These are phyloP conservation scores for Poecilia latipinna DNA, from an alignment of 2,113 vertebrate species.

Conservation along the genomic window DNA sequence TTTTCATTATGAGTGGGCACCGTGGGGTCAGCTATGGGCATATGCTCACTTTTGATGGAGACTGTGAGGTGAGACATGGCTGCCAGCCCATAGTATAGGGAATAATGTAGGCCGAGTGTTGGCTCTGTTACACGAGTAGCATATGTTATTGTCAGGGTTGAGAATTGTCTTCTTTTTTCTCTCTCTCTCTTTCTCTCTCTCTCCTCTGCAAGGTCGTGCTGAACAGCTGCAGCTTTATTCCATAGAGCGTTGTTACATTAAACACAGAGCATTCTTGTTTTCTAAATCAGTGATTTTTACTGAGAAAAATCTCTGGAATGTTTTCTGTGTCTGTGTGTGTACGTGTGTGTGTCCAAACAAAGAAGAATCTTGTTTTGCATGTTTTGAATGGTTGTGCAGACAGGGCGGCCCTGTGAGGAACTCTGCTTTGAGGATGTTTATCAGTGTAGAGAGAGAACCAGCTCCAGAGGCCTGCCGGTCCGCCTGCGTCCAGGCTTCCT, in stretches of 20 bases:
- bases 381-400: slow-evolving; percentile 41
- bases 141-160: slow-evolving; percentile 24
- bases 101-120: slow-evolving; percentile 2
- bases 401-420: slow-evolving; percentile 23
- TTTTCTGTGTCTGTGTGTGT: slow-evolving; percentile 18
- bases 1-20: slow-evolving; percentile 42
- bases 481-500: slow-evolving; percentile 52
- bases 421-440: slow-evolving; percentile 65
- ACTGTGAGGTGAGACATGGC: slow-evolving; percentile 63
- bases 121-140: slow-evolving; percentile 12
- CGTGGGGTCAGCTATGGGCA: slow-evolving; percentile 42
- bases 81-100: slow-evolving; percentile 20
- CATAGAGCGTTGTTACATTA: background rate
- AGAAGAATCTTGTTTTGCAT: slow-evolving; percentile 33
- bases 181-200: too few species aligned
- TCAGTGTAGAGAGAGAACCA: slow-evolving; percentile 25
- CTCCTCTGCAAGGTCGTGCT: background rate
- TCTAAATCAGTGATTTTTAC: slow-evolving; percentile 17
- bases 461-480: slow-evolving; percentile 46
- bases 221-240: slow-evolving; percentile 12
- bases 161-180: background rate
- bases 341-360: slow-evolving; percentile 17
- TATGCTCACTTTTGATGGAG: slow-evolving; percentile 55
- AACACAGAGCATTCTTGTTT: slow-evolving; percentile 16
- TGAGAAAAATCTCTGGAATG: slow-evolving; percentile 57